A percentile compares a stretch with the other conserved stretches of the same genome.
phyloP scores from a whole-genome alignment of 1,140 invertebrate genomes.

The Plodia interpunctella region DNA sequence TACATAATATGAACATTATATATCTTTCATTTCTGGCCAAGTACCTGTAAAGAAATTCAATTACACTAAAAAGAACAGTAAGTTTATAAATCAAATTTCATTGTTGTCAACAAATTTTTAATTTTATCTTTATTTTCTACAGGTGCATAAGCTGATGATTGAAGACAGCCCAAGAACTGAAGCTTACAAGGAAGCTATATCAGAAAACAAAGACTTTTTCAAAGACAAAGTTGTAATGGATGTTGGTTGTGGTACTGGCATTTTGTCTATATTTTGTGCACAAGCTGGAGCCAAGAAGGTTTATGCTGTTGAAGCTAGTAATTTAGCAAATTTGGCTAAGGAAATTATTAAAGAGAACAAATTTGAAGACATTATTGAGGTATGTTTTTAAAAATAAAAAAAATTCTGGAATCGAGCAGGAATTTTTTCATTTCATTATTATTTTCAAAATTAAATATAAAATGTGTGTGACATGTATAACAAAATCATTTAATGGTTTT shows the following conservation, averaged over 20 bases:
- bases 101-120: not conserved
- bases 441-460: too few species aligned
- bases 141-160: conserved; percentile 89
- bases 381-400: conserved; percentile 29
- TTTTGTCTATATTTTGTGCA: conserved; percentile 97
- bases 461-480: too few species aligned
- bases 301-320: conserved; percentile 95
- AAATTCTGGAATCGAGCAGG: too few species aligned
- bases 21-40: too few species aligned
- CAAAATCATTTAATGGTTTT: too few species aligned
- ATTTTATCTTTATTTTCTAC: conserved; percentile 19
- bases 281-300: conserved; percentile 95
- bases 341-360: conserved; percentile 88
- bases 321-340: conserved; percentile 91
- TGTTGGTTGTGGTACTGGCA: conserved; percentile 97
- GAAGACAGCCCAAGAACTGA: conserved; percentile 88
- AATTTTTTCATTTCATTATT: too few species aligned
- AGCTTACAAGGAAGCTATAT: conserved; percentile 90
- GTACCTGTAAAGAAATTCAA: too few species aligned
- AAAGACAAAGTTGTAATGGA: conserved; percentile 92
- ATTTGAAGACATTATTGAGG: conserved; percentile 77
- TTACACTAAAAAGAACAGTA: too few species aligned
- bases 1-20: too few species aligned
- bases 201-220: conserved; percentile 82
- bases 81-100: not conserved